Percentiles rank a stretch among this genome's conserved stretches.
phyloP scores from a whole-genome alignment of 2,113 vertebrate genomes.

The Galbula dea region DNA sequence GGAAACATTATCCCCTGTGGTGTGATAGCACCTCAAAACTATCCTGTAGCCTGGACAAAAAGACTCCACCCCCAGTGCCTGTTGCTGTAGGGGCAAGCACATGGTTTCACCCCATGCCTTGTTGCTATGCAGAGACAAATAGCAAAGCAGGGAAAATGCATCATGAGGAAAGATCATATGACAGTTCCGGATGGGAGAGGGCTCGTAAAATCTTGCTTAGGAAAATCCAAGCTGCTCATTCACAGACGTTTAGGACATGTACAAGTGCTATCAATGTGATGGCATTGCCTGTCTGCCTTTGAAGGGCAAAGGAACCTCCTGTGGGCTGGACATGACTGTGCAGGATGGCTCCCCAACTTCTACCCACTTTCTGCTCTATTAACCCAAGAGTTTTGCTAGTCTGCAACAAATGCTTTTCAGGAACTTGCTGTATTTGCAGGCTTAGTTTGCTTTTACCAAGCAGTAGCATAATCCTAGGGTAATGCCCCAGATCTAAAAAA shows the following conservation, averaged over 20 bases:
- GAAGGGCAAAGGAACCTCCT: fast-evolving
- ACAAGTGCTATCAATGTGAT: fast-evolving
- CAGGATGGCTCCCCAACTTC: not conserved
- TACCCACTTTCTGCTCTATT: not conserved
- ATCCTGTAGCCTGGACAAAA: not conserved
- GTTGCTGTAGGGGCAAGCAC: not conserved
- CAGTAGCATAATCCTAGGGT: not conserved
- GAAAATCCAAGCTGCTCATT: not conserved
- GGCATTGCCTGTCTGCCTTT: fast-evolving
- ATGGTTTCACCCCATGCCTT: not conserved
- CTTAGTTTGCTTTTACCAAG: not conserved
- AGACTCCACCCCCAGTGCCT: fast-evolving
- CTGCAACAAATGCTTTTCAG: fast-evolving
- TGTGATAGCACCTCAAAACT: not conserved
- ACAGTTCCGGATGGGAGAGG: too few species aligned
- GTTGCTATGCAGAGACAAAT: fast-evolving
- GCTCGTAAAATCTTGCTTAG: not conserved
- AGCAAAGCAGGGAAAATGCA: not conserved
- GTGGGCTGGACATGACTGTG: fast-evolving
- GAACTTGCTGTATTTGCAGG: not conserved
- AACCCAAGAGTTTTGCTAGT: not conserved
- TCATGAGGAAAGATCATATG: not conserved
- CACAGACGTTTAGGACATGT: fast-evolving
- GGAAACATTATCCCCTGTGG: not conserved
- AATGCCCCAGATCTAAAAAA: not conserved